Conservation (phyloP, 2,888 invertebrate species). For the Clusia tigrina region DNA sequence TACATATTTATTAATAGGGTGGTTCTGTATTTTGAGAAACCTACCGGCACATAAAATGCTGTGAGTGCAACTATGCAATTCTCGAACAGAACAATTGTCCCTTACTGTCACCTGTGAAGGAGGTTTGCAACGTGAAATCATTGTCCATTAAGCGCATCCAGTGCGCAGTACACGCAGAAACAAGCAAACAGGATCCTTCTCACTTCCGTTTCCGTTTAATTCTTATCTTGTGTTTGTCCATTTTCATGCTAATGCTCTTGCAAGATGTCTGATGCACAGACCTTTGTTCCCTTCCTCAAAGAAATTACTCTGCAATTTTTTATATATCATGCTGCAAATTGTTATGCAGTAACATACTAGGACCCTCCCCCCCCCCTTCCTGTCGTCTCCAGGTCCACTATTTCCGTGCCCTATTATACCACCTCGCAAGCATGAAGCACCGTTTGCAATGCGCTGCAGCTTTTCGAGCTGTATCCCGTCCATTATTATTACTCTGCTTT, state of each 20-base stretch:
- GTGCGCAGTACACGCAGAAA: not conserved
- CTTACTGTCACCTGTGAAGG: no score
- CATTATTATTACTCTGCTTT: not conserved
- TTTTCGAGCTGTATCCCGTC: not conserved
- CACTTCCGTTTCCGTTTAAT: conserved; percentile 4
- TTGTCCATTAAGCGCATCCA: no score
- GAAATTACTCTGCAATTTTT: not conserved
- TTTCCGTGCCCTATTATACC: no score
- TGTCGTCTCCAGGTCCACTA: no score
- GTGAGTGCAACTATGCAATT: not conserved
- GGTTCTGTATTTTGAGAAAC: not conserved
- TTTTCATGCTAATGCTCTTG: not conserved
- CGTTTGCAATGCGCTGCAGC: conserved; percentile 3
- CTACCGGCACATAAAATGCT: not conserved
- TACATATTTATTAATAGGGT: not conserved
- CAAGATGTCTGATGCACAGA: not conserved
- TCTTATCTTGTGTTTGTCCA: not conserved
- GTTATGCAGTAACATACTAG: no score
- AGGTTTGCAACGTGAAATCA: no score
- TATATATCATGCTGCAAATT: no score
- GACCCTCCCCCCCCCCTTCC: no score
- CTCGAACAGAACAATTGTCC: not conserved
- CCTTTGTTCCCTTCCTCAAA: not conserved
- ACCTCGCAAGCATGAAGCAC: not conserved
- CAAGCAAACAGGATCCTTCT: not conserved